Conservation (phyloP, 2,888 invertebrate genomes). For the Agriopis marginaria region DNA sequence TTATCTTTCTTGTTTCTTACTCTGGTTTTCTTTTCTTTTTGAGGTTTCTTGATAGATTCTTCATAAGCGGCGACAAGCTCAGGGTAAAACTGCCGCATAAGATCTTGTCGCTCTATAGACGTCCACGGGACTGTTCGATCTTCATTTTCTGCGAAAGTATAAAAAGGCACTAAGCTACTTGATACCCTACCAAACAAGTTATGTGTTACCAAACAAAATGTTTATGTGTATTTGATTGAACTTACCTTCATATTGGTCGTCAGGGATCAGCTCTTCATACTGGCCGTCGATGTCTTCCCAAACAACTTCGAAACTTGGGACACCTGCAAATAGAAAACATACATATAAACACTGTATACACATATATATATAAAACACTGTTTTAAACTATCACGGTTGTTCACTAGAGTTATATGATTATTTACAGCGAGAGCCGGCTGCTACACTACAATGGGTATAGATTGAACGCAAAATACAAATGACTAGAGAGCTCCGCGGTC, state of each 20-base stretch:
- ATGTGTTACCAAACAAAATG: no score
- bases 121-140: conserved; percentile 85
- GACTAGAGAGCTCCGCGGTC: no score
- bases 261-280: conserved; percentile 87
- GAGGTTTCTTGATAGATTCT: conserved; percentile 83
- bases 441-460: no score
- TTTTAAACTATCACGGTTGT: no score
- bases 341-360: no score
- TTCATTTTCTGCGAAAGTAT: conserved; percentile 66
- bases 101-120: conserved; percentile 89
- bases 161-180: background rate
- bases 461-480: no score
- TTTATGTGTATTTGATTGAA: background rate
- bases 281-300: conserved; percentile 88
- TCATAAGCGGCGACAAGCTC: conserved; percentile 87
- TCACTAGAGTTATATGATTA: no score
- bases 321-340: conserved; percentile 72
- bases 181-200: no score
- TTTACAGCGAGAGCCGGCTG: no score
- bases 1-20: conserved; percentile 41
- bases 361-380: no score
- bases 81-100: conserved; percentile 88
- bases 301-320: conserved; percentile 90
- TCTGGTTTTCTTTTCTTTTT: conserved; percentile 73
- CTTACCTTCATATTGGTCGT: conserved; percentile 84